These are phyloP conservation scores for Australoheros facetus DNA, from an alignment of 2,797 vertebrate species.

Conservation along the genomic window DNA sequence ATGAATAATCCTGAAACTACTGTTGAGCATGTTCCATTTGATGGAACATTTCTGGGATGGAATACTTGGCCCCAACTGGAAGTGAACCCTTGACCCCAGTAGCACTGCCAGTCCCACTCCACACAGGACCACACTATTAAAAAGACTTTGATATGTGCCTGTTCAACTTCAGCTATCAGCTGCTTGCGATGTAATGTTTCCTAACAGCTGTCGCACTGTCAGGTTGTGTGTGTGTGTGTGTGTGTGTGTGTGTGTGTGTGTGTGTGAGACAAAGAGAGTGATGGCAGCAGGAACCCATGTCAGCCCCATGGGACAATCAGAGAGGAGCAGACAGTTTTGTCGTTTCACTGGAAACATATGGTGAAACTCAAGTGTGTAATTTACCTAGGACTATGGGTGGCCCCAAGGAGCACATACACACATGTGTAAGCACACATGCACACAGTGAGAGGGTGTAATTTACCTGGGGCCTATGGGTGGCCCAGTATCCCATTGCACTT, in stretches of 20 bases:
- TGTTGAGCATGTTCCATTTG: background rate
- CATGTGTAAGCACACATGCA: constrained; percentile 25
- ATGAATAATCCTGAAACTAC: background rate
- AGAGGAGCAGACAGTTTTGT: constrained; percentile 74
- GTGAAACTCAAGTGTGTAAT: constrained; percentile 83
- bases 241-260: background rate
- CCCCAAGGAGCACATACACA: constrained; percentile 47
- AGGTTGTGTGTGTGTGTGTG: constrained; percentile 25
- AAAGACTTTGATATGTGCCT: constrained; percentile 50
- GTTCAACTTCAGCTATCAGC: constrained; percentile 65
- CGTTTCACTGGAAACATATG: constrained; percentile 79
- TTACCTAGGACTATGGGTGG: constrained; percentile 78
- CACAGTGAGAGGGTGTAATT: constrained; percentile 75
- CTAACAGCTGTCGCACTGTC: constrained; percentile 71
- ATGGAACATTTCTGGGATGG: constrained; percentile 27
- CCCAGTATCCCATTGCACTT: constrained; percentile 72
- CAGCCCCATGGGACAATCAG: constrained; percentile 67
- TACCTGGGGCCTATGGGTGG: constrained; percentile 79
- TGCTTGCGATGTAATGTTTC: constrained; percentile 69
- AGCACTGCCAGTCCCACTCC: constrained; percentile 14
- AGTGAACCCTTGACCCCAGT: constrained; percentile 37
- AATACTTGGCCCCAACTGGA: constrained; percentile 36
- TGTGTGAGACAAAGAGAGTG: constrained; percentile 65
- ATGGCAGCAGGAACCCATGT: constrained; percentile 73
- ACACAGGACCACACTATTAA: constrained; percentile 45